Evolutionary conservation across 1,140 invertebrate genomes (phyloP).

Genomic region (Trichonephila clavata): DNA sequence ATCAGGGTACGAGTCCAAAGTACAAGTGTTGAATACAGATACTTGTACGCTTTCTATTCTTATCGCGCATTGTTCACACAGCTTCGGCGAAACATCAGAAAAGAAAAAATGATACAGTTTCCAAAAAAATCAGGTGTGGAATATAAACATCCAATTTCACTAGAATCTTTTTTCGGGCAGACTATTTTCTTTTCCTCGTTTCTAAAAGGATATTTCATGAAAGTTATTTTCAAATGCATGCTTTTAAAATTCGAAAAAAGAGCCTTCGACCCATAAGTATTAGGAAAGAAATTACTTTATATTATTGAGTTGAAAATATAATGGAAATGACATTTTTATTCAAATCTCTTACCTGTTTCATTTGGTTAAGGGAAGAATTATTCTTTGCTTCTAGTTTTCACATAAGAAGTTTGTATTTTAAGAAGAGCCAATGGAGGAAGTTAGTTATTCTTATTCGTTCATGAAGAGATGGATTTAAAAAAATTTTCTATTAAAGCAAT

Average conservation of each 20-base stretch:
- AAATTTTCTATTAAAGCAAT: too few relatives aligned
- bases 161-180: not conserved
- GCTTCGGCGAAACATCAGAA: not conserved
- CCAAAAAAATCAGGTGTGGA: not conserved
- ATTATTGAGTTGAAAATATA: too few relatives aligned
- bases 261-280: too few relatives aligned
- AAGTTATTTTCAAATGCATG: not conserved
- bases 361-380: too few relatives aligned
- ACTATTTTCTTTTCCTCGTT: not conserved
- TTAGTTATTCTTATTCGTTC: too few relatives aligned
- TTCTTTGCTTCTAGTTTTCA: too few relatives aligned
- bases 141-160: slow-evolving; percentile 32
- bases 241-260: not conserved
- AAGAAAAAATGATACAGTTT: slow-evolving; percentile 17
- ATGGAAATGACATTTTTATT: too few relatives aligned
- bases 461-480: too few relatives aligned
- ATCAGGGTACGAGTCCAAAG: not conserved
- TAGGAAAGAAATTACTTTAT: too few relatives aligned
- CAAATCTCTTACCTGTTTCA: too few relatives aligned
- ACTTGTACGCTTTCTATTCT: not conserved
- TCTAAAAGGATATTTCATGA: not conserved
- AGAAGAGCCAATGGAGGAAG: too few relatives aligned
- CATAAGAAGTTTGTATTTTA: too few relatives aligned
- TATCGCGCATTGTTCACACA: not conserved
- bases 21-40: slow-evolving; percentile 16